These are phyloP conservation scores for Neodiprion virginianus DNA, from an alignment of 1,140 invertebrate genomes.

Conservation along the genomic window DNA sequence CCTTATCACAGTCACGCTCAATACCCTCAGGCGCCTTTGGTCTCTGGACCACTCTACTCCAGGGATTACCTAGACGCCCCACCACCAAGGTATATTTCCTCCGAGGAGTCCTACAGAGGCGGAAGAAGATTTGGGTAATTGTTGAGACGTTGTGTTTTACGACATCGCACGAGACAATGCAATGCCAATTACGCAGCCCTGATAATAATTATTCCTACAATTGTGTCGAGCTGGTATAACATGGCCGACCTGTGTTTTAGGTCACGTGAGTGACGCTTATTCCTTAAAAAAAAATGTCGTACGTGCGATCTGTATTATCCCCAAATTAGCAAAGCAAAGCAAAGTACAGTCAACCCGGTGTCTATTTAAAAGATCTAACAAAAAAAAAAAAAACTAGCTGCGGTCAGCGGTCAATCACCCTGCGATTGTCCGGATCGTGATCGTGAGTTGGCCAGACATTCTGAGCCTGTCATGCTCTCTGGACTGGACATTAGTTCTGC, in stretches of 20 bases:
- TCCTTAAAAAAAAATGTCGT: too few species aligned
- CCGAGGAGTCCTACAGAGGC: neutral
- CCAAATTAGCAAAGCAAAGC: too few species aligned
- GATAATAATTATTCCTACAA: too few species aligned
- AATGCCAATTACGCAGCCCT: too few species aligned
- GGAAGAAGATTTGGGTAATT: neutral
- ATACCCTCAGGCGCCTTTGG: constrained; percentile 1
- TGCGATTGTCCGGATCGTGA: neutral
- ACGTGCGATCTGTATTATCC: too few species aligned
- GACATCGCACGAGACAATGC: too few species aligned
- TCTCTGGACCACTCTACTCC: constrained; percentile 8
- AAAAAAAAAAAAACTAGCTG: neutral
- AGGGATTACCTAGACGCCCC: constrained; percentile 7
- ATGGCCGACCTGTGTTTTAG: too few species aligned
- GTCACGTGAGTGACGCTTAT: too few species aligned
- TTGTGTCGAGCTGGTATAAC: too few species aligned
- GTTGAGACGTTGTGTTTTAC: neutral
- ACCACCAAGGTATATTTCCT: constrained; percentile 3
- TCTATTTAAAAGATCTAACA: too few species aligned
- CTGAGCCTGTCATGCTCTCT: neutral
- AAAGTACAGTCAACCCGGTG: too few species aligned
- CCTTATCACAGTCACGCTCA: constrained; percentile 1
- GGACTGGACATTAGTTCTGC: neutral
- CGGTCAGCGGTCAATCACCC: constrained; percentile 4
- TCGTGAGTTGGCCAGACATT: neutral